Base-by-base conservation (phyloP, 2,797 vertebrate species). In the Rhynchonycteris naso region DNA sequence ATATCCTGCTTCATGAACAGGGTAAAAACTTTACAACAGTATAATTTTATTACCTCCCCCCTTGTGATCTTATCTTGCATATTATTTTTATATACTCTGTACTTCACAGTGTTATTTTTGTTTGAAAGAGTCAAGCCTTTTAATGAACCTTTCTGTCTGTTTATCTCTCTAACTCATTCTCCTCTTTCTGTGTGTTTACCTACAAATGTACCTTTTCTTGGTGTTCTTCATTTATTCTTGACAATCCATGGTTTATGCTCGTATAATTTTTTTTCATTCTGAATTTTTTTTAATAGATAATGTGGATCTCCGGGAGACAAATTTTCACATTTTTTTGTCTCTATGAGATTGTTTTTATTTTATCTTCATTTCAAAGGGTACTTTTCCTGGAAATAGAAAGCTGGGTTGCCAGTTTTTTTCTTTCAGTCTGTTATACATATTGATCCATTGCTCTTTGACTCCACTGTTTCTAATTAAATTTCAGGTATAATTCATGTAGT, bases 341-440 rank as follows among this genome's bases (percentile, higher is more conserved):
- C 43, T 76, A 13, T 74, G 59, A 59, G 65, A 21, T 61, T 82
- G 5, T 68, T 82, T 65, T 58, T 65, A 54, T 80, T 63, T 91
- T n/a, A 13, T 84, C 35, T 80, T 88, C 30, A 65, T 88, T 93
- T 88, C 47, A 75, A 93, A 66, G 58, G 16, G 69, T 69, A 52
- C 59, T 92, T 78, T 69, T 24, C n/a, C 26, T 85, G 30, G 30
- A 68, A 85, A 47, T 88, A 81, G 54, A 88, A 74, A 65, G 52
- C 10, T 15, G 69, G 61, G 22, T 76, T 88, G 18, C 28, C 33
- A 71, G 13, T 28, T 83, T 63, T 76, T 87, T 69, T 33, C n/a
- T 76, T 78, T 71, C 13, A 80, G 22, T 86, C 50, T n/a, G 72
- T 85, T 79, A 21, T 85, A 76, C 50, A 38, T 78, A 52, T 22